phyloP scores from a whole-genome alignment of 2,888 invertebrate species.

The Tolmerus cingulatus region DNA sequence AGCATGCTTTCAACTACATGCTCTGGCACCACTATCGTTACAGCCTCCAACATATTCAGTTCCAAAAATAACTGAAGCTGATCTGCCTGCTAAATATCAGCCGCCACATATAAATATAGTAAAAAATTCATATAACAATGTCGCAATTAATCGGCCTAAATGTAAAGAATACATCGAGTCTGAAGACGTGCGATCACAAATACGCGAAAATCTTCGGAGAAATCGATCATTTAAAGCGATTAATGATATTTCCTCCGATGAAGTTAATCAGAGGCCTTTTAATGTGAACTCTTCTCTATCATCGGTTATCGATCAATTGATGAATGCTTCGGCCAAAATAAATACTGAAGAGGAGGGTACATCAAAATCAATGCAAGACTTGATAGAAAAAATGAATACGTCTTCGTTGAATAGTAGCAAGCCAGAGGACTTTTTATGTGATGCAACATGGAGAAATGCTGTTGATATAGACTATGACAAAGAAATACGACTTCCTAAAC shows the following conservation, averaged over 20 bases:
- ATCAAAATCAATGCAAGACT: slow-evolving; percentile 50
- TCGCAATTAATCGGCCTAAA: slow-evolving; percentile 46
- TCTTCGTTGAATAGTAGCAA: slow-evolving; percentile 35
- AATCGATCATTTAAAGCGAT: slow-evolving; percentile 52
- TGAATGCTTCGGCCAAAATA: not conserved
- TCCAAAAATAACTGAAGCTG: slow-evolving; percentile 19
- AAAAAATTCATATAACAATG: slow-evolving; percentile 40
- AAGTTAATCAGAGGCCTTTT: slow-evolving; percentile 34
- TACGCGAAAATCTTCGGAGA: slow-evolving; percentile 50
- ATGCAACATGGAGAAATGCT: slow-evolving; percentile 24
- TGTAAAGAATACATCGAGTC: slow-evolving; percentile 41
- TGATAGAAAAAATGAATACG: slow-evolving; percentile 48
- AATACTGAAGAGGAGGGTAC: slow-evolving; percentile 37
- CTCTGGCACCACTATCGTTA: slow-evolving; percentile 38
- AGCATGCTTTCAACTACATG: slow-evolving; percentile 43
- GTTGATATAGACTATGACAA: slow-evolving; percentile 41
- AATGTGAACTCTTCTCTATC: slow-evolving; percentile 40
- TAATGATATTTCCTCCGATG: slow-evolving; percentile 40
- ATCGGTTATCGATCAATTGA: slow-evolving; percentile 47
- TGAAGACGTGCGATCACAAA: slow-evolving; percentile 48
- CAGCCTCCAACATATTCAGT: slow-evolving; percentile 30
- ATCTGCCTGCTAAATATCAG: slow-evolving; percentile 26
- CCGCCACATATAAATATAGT: slow-evolving; percentile 1
- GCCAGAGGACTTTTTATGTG: slow-evolving; percentile 21
- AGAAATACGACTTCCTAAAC: slow-evolving; percentile 44